Base-by-base conservation (phyloP, 1,140 invertebrate species). In the Trichogramma pretiosum region DNA sequence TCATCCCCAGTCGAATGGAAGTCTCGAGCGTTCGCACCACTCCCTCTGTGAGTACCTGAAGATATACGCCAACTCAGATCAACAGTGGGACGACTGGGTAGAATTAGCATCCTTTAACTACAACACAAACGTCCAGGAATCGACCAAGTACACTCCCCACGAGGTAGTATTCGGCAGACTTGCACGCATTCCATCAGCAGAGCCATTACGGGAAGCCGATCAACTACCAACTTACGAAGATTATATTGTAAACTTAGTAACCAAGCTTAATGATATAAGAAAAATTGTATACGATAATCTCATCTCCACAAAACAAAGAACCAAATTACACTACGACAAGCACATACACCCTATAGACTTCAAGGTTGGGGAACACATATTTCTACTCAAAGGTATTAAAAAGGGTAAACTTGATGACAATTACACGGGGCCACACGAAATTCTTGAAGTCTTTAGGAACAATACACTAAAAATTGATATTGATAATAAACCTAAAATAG, bases 241-340 rank as follows among this genome's bases (percentile, higher is more conserved):
- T 18, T 46, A 46, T 16, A 3, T 38, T 13, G n/a, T 16, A 7
- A 33, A 46, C 13, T 36, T 46, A 24, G 24, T 38, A 16, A 8
- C 34, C 2, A 1, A 33, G 10, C 14, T 46, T 18, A 22, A 46
- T 18, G 13, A 17, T 16, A 36, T 46, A 9, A 23, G 3, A 13
- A 26, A 13, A 37, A 3, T 36, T 5, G 34, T 37, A 11, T 13
- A 23, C 17, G 21, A 46, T 10, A 36, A 46, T 37, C 17, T 28
- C n/a, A 19, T 38, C 2, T 8, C 1, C 2, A 14, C 34, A 3
- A 37, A 46, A 37, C 24, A 46, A 11, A 37, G 21, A 30, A 37
- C 21, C 8, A 46, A 37, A 16, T 37, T 11, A 37, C 24, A 30
- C 28, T 46, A 46, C 11, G 45, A 38, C 19, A 21, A 24, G 28